Percentiles rank a stretch among this genome's conserved stretches.
Conservation (phyloP, 2,888 invertebrate genomes). For the Gryllus longicercus region DNA sequence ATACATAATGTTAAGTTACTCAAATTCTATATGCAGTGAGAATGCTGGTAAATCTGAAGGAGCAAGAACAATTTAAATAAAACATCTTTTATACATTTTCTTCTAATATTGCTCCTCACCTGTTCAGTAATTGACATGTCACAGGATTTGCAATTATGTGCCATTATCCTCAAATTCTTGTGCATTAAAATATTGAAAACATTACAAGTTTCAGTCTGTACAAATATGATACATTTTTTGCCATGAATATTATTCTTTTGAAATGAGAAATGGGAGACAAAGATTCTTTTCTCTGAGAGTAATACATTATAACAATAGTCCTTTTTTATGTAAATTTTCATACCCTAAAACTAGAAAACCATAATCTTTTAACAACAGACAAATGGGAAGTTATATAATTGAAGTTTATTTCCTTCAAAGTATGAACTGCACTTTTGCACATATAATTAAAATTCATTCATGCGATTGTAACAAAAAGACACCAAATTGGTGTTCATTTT, state of each 20-base stretch:
- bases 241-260: background rate
- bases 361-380: constrained; percentile 33
- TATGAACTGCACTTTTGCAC: too few relatives aligned
- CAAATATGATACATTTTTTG: background rate
- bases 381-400: background rate
- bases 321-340: constrained; percentile 25
- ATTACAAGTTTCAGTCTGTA: background rate
- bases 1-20: too few relatives aligned
- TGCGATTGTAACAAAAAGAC: too few relatives aligned
- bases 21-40: too few relatives aligned
- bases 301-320: constrained; percentile 27
- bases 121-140: background rate
- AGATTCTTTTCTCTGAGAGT: constrained; percentile 27
- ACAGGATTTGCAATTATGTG: background rate
- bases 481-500: too few relatives aligned
- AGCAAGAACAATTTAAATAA: too few relatives aligned
- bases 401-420: too few relatives aligned
- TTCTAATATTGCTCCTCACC: too few relatives aligned
- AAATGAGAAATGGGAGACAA: constrained; percentile 29
- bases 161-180: background rate
- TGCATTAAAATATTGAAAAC: background rate
- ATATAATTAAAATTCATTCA: too few relatives aligned
- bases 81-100: too few relatives aligned
- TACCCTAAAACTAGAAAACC: constrained; percentile 33
- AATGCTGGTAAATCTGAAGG: too few relatives aligned